These are phyloP conservation scores for Porites evermanni DNA, from an alignment of 92 coral and sea anemone genomes.

Conservation along the genomic window DNA sequence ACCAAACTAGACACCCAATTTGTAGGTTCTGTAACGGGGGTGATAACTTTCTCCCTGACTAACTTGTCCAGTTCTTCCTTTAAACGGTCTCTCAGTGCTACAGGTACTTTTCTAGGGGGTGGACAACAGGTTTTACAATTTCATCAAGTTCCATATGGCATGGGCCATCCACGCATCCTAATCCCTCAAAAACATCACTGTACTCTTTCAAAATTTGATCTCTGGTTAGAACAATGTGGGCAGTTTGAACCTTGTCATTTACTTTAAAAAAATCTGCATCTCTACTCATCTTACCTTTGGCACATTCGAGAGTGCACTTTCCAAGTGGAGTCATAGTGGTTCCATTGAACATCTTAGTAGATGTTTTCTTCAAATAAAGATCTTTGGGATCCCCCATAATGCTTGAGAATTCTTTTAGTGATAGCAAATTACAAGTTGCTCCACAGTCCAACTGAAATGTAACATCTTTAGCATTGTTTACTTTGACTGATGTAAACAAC, in stretches of 20 bases:
- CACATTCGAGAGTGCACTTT: neutral
- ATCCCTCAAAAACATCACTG: neutral
- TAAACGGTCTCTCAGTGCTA: too few relatives aligned
- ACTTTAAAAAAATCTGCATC: neutral
- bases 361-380: slow-evolving; percentile 21
- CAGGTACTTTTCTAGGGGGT: too few relatives aligned
- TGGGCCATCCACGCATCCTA: too few relatives aligned
- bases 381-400: slow-evolving; percentile 24
- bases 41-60: too few relatives aligned
- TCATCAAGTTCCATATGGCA: too few relatives aligned
- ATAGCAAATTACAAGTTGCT: slow-evolving; percentile 3
- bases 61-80: too few relatives aligned
- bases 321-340: slow-evolving; percentile 14
- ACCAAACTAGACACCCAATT: too few relatives aligned
- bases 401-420: neutral
- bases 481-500: neutral
- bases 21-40: too few relatives aligned
- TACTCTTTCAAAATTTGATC: neutral
- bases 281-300: slow-evolving; percentile 27
- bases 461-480: slow-evolving; percentile 23
- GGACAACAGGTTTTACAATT: too few relatives aligned
- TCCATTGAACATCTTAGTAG: slow-evolving; percentile 25
- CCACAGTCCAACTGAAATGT: slow-evolving; percentile 20
- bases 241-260: neutral
- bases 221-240: neutral